Evolutionary conservation across 2,888 invertebrate genomes (phyloP), one percentile per base, ranked within the genome.

Genomic region (Papilio elwesi): DNA sequence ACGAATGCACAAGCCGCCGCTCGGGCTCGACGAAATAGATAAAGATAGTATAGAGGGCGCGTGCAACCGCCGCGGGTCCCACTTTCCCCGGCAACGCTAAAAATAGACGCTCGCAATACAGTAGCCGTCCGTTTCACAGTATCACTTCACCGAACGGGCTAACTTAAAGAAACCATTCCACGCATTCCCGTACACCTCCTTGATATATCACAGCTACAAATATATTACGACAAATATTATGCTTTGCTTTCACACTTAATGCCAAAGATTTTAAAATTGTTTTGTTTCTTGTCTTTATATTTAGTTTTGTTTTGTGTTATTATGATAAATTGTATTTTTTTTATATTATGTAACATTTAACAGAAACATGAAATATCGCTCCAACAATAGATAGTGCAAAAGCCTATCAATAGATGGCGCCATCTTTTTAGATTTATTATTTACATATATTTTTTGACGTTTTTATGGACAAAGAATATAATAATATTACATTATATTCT

Each of bases 51-150:
- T 81, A 84, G 83, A 73, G 84, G 82, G 85, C 85, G 89, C 85
- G 85, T 87, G 87, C 88, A 88, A 86, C 86, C 85, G 84, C 84
- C 79, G 78, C 83, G 82, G 81, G 83, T 86, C 87, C 86, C 86
- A 88, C 87, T 90, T 89, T 90, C 89, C 91, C 90, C 85, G 90
- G 88, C 85, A 79, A 79, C 77, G 84, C 92, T 92, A 93, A 92
- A 92, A 92, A 92, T 92, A 93, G 92, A 91, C 85, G 90, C 92
- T 91, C 87, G 82, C 83, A 80, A 83, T 84, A 83, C 82, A 87
- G 85, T 83, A 84, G 84, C 83, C 83, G 79, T 81, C 83, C 84
- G 78, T 81, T 82, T 82, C n/a, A n/a, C n/a, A n/a, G n/a, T n/a
- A n/a, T n/a, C 83, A 70, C 66, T 70, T 67, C 68, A 65, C 68